These are phyloP conservation scores for Yponomeuta malinellus DNA, from an alignment of 2,888 invertebrate species.

Conservation along the genomic window DNA sequence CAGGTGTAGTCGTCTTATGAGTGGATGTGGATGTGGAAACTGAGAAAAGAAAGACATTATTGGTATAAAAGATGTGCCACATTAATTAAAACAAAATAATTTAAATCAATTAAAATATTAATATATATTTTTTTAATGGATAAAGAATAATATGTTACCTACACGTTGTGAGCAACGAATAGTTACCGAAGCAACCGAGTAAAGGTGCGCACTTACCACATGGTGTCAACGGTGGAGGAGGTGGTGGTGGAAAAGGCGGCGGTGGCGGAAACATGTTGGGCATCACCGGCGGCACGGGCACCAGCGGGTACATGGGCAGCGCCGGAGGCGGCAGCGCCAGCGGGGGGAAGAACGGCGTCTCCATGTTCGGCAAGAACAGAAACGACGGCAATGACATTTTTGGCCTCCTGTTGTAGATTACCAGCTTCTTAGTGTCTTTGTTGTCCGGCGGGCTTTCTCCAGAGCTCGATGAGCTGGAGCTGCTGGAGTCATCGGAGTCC, in stretches of 20 bases:
- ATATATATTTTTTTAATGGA: no score
- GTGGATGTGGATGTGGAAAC: no score
- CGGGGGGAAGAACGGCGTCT: slow-evolving; percentile 59
- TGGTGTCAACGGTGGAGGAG: no score
- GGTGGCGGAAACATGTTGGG: neutral
- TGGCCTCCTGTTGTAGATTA: slow-evolving; percentile 50
- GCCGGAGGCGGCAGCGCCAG: slow-evolving; percentile 53
- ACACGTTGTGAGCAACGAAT: no score
- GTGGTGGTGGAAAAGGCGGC: neutral
- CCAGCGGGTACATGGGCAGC: slow-evolving; percentile 60
- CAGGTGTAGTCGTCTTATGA: no score
- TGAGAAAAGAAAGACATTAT: no score
- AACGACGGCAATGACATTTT: slow-evolving; percentile 58
- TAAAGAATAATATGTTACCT: no score
- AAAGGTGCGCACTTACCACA: no score
- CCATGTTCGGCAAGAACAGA: slow-evolving; percentile 58
- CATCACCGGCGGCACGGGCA: slow-evolving; percentile 12
- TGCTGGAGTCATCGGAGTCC: neutral
- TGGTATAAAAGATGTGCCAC: no score
- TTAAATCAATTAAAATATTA: no score
- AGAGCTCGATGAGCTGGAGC: neutral
- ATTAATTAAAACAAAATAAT: no score
- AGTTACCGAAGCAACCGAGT: no score
- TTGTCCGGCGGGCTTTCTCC: slow-evolving; percentile 29
- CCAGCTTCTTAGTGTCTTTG: slow-evolving; percentile 53